Conservation (phyloP, 1,140 invertebrate genomes). For the Caerostris extrusa region DNA sequence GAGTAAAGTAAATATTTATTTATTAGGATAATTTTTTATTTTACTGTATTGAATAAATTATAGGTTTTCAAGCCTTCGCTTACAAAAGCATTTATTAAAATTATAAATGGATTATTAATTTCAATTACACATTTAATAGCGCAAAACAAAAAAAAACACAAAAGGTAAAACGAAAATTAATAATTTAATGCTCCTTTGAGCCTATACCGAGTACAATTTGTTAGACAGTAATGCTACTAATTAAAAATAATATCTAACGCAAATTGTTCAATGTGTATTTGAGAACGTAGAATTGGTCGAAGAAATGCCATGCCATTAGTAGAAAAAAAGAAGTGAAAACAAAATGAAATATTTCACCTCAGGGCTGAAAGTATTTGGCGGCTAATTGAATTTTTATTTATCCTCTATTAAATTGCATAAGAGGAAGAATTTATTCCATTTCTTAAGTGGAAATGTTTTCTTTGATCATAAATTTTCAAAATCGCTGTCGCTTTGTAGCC, state of each 20-base stretch:
- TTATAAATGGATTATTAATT: slow-evolving; percentile 5
- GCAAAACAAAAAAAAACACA: background rate
- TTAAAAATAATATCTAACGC: slow-evolving; percentile 33
- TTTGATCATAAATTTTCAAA: slow-evolving; percentile 41
- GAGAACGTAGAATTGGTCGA: background rate
- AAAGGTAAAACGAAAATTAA: background rate
- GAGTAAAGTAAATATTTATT: too few species aligned
- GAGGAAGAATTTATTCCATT: slow-evolving; percentile 22
- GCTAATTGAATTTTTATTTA: slow-evolving; percentile 59
- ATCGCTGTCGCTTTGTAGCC: slow-evolving; percentile 16
- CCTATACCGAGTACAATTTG: background rate
- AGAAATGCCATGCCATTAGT: background rate
- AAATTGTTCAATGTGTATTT: slow-evolving; percentile 29
- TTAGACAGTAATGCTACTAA: slow-evolving; percentile 18
- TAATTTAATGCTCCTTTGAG: slow-evolving; percentile 21
- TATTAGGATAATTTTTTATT: too few species aligned
- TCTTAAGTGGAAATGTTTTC: slow-evolving; percentile 42
- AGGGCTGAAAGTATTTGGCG: background rate
- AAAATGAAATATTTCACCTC: slow-evolving; percentile 48
- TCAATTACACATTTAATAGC: background rate
- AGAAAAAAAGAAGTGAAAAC: background rate
- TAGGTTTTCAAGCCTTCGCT: background rate
- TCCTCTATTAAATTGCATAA: slow-evolving; percentile 29
- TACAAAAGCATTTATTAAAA: background rate
- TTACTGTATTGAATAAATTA: too few species aligned